Conservation (phyloP, 2,797 vertebrate genomes). For the Lagocephalus sceleratus region DNA sequence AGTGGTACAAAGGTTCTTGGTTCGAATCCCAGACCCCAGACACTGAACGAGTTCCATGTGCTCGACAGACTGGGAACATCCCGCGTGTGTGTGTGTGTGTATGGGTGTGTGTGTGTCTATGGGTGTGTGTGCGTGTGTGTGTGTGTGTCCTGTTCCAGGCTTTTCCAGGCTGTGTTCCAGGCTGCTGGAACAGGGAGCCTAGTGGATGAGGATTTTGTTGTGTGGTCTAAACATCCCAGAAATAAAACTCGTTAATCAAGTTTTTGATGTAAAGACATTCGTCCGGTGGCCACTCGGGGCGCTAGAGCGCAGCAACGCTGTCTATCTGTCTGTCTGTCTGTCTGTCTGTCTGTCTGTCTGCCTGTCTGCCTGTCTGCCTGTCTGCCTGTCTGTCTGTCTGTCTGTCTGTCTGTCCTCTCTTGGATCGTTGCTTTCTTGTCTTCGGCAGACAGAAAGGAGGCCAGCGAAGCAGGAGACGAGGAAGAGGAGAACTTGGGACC, state of each 20-base stretch:
- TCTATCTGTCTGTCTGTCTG: constrained; percentile 4
- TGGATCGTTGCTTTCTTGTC: constrained; percentile 29
- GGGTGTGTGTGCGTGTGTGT: background rate
- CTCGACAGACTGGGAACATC: no score
- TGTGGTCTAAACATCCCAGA: no score
- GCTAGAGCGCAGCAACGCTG: constrained; percentile 1
- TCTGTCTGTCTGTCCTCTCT: constrained; percentile 5
- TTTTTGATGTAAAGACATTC: background rate
- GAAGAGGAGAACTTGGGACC: constrained; percentile 32
- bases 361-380: constrained; percentile 10
- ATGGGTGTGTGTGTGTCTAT: background rate
- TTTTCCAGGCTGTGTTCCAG: no score
- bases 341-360: constrained; percentile 4
- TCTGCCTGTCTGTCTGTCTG: constrained; percentile 3
- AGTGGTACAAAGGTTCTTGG: no score
- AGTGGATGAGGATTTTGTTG: no score
- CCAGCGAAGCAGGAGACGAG: constrained; percentile 36
- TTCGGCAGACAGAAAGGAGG: constrained; percentile 18
- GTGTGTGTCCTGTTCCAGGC: background rate
- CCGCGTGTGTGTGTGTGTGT: background rate
- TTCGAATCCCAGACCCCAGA: no score
- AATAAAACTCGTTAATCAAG: background rate
- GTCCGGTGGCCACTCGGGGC: constrained; percentile 1
- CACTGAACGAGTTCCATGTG: no score
- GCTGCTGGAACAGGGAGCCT: no score